Conservation (phyloP, 2,888 invertebrate species). For the Sarcophaga subvicina region DNA sequence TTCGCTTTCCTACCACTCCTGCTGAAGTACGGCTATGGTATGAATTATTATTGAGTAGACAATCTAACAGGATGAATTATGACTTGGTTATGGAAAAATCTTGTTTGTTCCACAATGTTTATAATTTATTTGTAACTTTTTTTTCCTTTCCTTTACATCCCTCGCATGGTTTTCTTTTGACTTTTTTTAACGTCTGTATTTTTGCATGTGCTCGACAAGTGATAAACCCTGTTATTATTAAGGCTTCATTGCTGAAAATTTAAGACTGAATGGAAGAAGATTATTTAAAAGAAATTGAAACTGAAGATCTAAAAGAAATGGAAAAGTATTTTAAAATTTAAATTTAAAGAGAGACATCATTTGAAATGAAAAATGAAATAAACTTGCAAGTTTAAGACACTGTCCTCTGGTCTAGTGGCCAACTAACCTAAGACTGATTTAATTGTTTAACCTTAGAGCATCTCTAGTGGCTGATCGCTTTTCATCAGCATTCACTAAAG, state of each 20-base stretch:
- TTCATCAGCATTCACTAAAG: too few species aligned
- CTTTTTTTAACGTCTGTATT: constrained; percentile 4
- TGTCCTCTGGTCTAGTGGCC: too few species aligned
- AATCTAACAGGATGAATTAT: constrained; percentile 65
- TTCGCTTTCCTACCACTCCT: neutral
- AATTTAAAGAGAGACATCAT: too few species aligned
- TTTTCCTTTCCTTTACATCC: neutral
- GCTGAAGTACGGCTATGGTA: neutral
- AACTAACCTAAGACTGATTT: too few species aligned
- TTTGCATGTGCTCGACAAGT: constrained; percentile 29
- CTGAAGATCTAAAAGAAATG: too few species aligned
- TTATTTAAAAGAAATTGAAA: neutral
- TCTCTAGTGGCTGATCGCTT: too few species aligned
- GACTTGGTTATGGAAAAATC: constrained; percentile 60
- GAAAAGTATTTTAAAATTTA: too few species aligned
- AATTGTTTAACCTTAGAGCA: too few species aligned
- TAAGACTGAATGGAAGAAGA: neutral
- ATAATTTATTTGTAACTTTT: constrained; percentile 47
- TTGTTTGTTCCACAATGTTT: constrained; percentile 54
- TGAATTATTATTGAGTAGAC: constrained; percentile 61
- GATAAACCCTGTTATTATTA: constrained; percentile 49
- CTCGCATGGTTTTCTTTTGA: neutral
- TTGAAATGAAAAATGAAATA: too few species aligned
- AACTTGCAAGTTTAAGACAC: too few species aligned
- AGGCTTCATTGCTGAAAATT: constrained; percentile 31